Percentiles rank a stretch among this genome's conserved stretches.
Evolutionary conservation across 35 echinoderm and acorn worm species (phyloP).

Genomic region (Stichopus chloronotus): DNA sequence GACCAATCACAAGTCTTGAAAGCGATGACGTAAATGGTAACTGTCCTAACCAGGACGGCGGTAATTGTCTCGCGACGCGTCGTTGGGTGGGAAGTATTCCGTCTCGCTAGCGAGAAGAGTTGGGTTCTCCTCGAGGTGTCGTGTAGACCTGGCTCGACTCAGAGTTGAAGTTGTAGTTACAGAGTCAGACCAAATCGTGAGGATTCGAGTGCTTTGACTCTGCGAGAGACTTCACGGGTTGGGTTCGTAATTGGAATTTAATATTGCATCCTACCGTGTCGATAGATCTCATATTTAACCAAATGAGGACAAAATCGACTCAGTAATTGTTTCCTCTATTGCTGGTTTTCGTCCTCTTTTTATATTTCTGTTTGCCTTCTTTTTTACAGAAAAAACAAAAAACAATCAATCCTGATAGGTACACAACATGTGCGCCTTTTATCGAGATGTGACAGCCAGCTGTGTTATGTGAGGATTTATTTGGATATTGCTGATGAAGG

Average conservation of each 20-base stretch:
- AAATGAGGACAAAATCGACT: not conserved
- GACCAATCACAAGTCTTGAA: conserved; percentile 37
- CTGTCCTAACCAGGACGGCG: not conserved
- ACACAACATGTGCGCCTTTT: not conserved
- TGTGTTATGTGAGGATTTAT: no score
- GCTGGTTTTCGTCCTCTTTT: not conserved
- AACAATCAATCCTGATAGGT: not conserved
- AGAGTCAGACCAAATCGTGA: not conserved
- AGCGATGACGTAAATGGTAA: not conserved
- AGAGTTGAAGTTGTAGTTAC: no score
- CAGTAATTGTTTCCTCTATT: not conserved
- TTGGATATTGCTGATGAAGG: no score
- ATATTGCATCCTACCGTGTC: not conserved
- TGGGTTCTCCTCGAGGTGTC: not conserved
- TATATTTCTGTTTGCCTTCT: not conserved
- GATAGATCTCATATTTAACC: not conserved
- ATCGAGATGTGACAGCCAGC: not conserved
- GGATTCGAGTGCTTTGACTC: not conserved
- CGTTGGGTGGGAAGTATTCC: not conserved
- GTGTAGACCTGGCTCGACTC: not conserved
- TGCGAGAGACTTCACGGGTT: not conserved
- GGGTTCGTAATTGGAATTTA: not conserved
- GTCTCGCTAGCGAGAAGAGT: not conserved
- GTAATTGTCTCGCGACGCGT: not conserved
- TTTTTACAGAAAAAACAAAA: not conserved